These are phyloP conservation scores for Myotis daubentonii DNA, from an alignment of 2,797 vertebrate species.

Conservation along the genomic window DNA sequence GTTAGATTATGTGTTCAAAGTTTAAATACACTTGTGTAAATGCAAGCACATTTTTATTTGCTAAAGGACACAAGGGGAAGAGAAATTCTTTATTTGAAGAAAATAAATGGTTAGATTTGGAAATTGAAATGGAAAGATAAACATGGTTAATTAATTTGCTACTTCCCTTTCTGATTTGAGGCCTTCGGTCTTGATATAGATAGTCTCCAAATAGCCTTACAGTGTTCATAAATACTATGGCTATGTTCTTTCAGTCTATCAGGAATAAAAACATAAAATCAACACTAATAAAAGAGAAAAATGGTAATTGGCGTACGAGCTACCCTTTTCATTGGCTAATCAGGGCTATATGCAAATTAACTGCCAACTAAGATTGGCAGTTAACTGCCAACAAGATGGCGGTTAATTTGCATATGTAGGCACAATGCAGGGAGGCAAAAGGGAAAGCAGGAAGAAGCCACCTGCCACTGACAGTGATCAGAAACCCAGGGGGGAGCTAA, in stretches of 20 bases:
- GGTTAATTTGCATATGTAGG: too few species aligned
- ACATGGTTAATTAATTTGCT: not conserved
- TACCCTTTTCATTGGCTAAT: too few species aligned
- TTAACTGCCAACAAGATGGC: too few species aligned
- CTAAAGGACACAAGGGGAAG: not conserved
- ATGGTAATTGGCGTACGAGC: too few species aligned
- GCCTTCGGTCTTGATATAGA: not conserved
- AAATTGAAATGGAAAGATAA: slow-evolving; percentile 27
- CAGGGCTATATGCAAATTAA: too few species aligned
- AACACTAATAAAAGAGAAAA: too few species aligned
- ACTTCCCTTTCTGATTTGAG: not conserved
- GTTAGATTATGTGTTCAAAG: not conserved
- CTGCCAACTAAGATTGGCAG: too few species aligned
- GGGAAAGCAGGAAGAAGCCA: too few species aligned
- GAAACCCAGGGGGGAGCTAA: too few species aligned
- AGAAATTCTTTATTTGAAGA: not conserved
- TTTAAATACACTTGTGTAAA: not conserved
- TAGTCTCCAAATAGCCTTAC: not conserved
- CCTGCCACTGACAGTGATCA: too few species aligned
- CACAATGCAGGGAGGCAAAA: too few species aligned
- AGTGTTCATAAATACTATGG: not conserved
- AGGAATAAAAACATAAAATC: not conserved
- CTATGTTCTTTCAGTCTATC: not conserved
- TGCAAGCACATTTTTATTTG: slow-evolving; percentile 15
- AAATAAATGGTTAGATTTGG: not conserved